Conservation (phyloP, 1,140 invertebrate genomes). For the Temnothorax curvispinosus region DNA sequence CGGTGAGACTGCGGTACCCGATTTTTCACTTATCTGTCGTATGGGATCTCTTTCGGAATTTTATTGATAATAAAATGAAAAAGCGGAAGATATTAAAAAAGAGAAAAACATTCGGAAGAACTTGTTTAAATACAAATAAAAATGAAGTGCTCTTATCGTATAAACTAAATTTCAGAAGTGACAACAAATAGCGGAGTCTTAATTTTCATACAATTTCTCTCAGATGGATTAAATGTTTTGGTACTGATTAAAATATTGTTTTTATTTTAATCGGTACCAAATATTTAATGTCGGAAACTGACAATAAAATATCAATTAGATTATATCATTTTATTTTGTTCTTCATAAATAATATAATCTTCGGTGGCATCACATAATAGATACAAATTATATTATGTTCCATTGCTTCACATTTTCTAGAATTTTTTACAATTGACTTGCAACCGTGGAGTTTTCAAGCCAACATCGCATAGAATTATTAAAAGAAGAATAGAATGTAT, state of each 20-base stretch:
- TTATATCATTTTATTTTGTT: no score
- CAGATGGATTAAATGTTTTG: neutral
- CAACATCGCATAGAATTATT: neutral
- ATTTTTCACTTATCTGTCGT: neutral
- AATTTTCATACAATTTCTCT: neutral
- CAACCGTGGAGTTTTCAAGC: neutral
- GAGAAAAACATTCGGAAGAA: neutral
- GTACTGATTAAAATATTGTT: neutral
- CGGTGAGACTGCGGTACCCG: neutral
- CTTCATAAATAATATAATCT: neutral
- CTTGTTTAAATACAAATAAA: neutral
- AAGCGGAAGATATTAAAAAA: neutral
- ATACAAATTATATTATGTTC: neutral
- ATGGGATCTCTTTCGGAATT: neutral
- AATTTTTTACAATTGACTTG: neutral
- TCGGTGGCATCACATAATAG: neutral
- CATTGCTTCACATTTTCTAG: neutral
- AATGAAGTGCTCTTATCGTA: neutral
- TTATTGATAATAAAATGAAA: neutral
- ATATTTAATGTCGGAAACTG: neutral
- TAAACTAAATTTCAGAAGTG: neutral
- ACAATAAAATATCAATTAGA: neutral
- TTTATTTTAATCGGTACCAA: neutral
- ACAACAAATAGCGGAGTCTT: neutral
- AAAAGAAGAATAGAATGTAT: neutral